Conservation (phyloP, 1,140 invertebrate genomes). For the Maconellicoccus hirsutus region DNA sequence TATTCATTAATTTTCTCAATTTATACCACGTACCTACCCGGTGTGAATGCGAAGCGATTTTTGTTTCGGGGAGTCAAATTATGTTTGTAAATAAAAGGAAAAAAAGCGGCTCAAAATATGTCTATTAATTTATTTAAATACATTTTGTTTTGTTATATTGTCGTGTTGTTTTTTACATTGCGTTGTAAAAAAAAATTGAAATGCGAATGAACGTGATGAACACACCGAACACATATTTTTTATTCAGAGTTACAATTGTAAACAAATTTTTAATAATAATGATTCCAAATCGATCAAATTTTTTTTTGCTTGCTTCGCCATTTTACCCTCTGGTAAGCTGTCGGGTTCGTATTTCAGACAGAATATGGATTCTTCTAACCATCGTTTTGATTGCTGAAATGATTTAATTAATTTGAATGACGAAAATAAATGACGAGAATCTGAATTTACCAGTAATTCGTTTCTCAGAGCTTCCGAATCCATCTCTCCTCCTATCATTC, state of each 20-base stretch:
- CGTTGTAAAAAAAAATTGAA: background rate
- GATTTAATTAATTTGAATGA: no score
- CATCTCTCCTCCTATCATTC: constrained; percentile 26
- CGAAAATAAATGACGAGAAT: no score
- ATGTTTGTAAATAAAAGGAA: background rate
- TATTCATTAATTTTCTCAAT: no score
- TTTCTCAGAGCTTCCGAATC: constrained; percentile 30
- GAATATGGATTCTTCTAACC: constrained; percentile 39
- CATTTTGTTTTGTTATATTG: background rate
- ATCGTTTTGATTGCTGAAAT: constrained; percentile 40
- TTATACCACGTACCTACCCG: background rate
- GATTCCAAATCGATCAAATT: constrained; percentile 41
- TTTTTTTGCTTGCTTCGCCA: constrained; percentile 40
- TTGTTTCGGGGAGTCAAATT: background rate
- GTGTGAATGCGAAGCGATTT: background rate
- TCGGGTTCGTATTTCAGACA: constrained; percentile 44
- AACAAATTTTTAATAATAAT: constrained; percentile 28
- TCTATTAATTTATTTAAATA: constrained; percentile 25
- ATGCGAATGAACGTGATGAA: background rate
- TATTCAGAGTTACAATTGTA: constrained; percentile 18
- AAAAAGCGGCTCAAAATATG: background rate
- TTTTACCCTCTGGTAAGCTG: constrained; percentile 45
- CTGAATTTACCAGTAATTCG: constrained; percentile 33
- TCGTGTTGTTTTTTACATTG: constrained; percentile 32
- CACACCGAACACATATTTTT: constrained; percentile 27